Evolutionary conservation across 2,113 vertebrate species (phyloP), one percentile per base, ranked within the genome.

Genomic region (Nibea albiflora): DNA sequence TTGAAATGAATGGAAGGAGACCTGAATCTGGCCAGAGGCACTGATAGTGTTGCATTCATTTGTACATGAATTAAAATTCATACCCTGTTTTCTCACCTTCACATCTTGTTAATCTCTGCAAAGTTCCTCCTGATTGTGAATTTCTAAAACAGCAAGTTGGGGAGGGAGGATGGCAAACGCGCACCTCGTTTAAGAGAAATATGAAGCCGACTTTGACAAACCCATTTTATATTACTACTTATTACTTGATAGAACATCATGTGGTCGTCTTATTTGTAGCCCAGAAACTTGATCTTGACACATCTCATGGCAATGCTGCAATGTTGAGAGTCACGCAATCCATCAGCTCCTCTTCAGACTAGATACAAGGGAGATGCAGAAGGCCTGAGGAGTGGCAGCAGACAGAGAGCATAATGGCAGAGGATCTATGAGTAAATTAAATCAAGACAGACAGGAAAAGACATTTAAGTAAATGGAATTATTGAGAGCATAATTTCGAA

Each of bases 381-480:
- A 11, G 4, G 47, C 35, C 63, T 53, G 76, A 22, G 49, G 24
- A 56, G 65, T 42, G 44, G 63, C 17, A 17, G 62, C 73, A 35
- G 75, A 56, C 31, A 61, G 61, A 35, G 50, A 62, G 22, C 53
- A 56, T 57, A 83, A 86, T 76, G 77, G 62, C 75, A 62, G 66
- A 84, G 49, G 67, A 85, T 63, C 77, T 39, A 58, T n/a, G 52
- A 39, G 64, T 19, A 80, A 49, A 88, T 90, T 70, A 54, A 86
- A 90, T 91, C 53, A 81, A 65, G 76, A 73, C 50, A 26, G 73
- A 73, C 70, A 82, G 86, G 85, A 85, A 79, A 76, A 90, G 63
- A 76, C 57, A 76, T 85, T 86, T 73, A 92, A 90, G 75, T 86
- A 88, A 90, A 85, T 87, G 74, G 72, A 92, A 89, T 85, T 80